These are phyloP conservation scores for Oasisia sp. DNA, from an alignment of 2,888 invertebrate genomes.

Conservation along the genomic window DNA sequence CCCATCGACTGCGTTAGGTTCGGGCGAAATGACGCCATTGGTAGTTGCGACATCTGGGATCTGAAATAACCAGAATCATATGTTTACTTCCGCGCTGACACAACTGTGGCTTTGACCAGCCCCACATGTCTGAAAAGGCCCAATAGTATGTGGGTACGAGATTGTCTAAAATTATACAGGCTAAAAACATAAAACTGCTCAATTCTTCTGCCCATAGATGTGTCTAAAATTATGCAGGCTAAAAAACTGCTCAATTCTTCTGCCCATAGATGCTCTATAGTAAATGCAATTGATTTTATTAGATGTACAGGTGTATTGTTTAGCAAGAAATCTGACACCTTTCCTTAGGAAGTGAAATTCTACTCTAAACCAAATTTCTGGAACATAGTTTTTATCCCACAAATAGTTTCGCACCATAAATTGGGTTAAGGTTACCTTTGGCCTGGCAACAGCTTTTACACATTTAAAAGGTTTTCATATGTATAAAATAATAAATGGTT, in stretches of 20 bases:
- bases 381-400: neutral
- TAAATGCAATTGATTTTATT: too few relatives aligned
- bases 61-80: neutral
- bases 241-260: neutral
- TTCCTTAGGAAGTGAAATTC: neutral
- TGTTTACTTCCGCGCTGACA: neutral
- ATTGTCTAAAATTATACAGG: too few relatives aligned
- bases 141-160: neutral
- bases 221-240: too few relatives aligned
- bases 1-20: neutral
- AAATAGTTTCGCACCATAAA: neutral
- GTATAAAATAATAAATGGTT: neutral
- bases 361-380: neutral
- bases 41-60: conserved; percentile 2
- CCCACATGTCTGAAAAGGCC: neutral
- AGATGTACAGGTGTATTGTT: too few relatives aligned
- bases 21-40: neutral
- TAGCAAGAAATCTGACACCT: too few relatives aligned
- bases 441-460: too few relatives aligned
- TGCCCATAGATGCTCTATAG: too few relatives aligned
- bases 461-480: too few relatives aligned
- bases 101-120: neutral
- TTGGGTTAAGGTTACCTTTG: too few relatives aligned
- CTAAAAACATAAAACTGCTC: neutral
- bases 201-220: too few relatives aligned